Evolutionary conservation across 2,113 vertebrate genomes (phyloP).

Genomic region (Datnioides undecimradiatus): DNA sequence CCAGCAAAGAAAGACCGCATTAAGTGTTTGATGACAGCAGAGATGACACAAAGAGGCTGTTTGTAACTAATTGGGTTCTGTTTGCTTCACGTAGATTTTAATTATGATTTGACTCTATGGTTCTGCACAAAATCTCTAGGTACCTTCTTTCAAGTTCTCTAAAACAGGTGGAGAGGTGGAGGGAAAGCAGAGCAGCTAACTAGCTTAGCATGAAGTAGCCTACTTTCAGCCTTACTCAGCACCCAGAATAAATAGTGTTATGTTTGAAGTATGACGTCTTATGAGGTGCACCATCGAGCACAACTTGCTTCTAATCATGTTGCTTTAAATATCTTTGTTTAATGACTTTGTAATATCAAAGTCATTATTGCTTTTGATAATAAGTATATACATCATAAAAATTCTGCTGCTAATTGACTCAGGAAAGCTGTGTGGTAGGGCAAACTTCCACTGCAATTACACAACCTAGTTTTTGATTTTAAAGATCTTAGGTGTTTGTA

Average conservation of each 20-base stretch:
- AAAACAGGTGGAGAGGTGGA: not conserved
- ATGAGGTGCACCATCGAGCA: slow-evolving; percentile 8
- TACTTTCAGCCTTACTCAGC: slow-evolving; percentile 17
- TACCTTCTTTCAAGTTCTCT: slow-evolving; percentile 21
- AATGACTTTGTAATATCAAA: slow-evolving; percentile 36
- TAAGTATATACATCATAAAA: slow-evolving; percentile 27
- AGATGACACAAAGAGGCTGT: slow-evolving; percentile 56
- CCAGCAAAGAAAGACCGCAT: slow-evolving; percentile 49
- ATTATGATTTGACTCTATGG: slow-evolving; percentile 69
- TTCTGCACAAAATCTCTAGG: slow-evolving; percentile 12
- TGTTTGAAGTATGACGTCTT: slow-evolving; percentile 8
- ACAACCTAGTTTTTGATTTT: not conserved
- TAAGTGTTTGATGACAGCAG: slow-evolving; percentile 59
- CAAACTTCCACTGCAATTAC: slow-evolving; percentile 7
- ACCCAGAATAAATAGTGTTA: not conserved
- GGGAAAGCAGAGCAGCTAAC: slow-evolving; percentile 4
- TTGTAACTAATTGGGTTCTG: slow-evolving; percentile 69
- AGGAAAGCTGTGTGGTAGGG: not conserved
- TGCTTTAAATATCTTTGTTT: no score
- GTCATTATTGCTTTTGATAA: slow-evolving; percentile 11
- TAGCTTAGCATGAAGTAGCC: slow-evolving; percentile 33
- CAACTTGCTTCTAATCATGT: slow-evolving; percentile 18
- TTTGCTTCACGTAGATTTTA: slow-evolving; percentile 66
- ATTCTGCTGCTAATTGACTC: slow-evolving; percentile 20
- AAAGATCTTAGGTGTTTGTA: slow-evolving; percentile 19